These are phyloP conservation scores for Rhombomys opimus DNA, from an alignment of 2,113 vertebrate species.

Conservation along the genomic window DNA sequence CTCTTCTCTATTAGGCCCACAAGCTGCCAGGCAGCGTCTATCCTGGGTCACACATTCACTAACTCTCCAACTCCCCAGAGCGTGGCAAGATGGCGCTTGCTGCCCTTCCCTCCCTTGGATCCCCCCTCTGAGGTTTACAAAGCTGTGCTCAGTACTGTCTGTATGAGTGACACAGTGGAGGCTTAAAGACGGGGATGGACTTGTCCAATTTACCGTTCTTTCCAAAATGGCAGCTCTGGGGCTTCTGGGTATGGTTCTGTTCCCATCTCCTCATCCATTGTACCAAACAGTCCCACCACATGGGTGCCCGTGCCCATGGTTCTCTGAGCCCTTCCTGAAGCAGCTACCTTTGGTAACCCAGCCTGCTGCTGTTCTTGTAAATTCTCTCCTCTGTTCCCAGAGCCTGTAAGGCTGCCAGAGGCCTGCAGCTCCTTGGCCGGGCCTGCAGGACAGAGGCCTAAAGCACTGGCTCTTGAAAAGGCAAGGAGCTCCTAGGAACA, in stretches of 20 bases:
- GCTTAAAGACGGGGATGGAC: background rate
- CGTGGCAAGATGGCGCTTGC: accelerated
- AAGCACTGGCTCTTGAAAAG: background rate
- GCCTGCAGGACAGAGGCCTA: background rate
- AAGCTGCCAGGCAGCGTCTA: background rate
- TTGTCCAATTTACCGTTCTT: too few relatives aligned
- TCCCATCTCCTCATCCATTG: background rate
- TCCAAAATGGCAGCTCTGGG: background rate
- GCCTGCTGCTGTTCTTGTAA: background rate
- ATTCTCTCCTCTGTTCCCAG: background rate
- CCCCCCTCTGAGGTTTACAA: background rate
- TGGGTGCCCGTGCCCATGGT: background rate
- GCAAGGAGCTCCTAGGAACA: background rate
- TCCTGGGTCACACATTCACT: accelerated
- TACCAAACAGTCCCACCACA: background rate
- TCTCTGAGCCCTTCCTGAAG: background rate
- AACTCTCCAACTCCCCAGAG: too few relatives aligned
- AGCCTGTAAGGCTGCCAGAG: too few relatives aligned
- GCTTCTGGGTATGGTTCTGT: background rate
- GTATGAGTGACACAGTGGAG: background rate
- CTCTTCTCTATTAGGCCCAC: background rate
- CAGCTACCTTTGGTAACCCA: background rate
- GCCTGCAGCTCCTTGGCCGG: too few relatives aligned
- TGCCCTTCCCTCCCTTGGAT: background rate
- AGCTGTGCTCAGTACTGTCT: too few relatives aligned